Evolutionary conservation across 2,113 vertebrate genomes (phyloP).

Genomic region (Rhinopithecus roxellana): DNA sequence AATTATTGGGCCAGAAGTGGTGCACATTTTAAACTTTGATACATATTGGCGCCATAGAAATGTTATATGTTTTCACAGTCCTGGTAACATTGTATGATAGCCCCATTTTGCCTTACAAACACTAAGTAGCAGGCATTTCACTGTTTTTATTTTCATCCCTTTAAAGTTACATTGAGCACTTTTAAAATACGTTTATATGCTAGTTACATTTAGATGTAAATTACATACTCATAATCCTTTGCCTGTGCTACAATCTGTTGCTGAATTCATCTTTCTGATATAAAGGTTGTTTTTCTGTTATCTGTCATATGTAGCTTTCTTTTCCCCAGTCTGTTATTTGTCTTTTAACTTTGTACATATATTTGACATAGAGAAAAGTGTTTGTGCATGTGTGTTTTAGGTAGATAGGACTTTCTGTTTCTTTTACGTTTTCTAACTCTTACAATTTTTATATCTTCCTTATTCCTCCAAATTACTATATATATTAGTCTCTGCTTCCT

Average conservation of each 20-base stretch:
- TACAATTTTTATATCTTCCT: background rate
- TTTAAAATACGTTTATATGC: background rate
- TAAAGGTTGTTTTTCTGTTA: background rate
- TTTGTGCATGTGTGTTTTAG: background rate
- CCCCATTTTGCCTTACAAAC: background rate
- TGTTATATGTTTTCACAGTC: background rate
- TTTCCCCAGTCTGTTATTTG: background rate
- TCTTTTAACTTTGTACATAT: background rate
- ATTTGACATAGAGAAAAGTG: background rate
- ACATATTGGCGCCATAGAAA: background rate
- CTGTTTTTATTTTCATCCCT: background rate
- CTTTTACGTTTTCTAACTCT: background rate
- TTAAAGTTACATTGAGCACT: background rate
- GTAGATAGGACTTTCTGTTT: background rate
- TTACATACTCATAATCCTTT: background rate
- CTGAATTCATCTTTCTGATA: background rate
- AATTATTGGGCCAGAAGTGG: background rate
- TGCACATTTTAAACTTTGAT: slow-evolving; percentile 14
- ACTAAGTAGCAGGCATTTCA: background rate
- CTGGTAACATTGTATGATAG: background rate
- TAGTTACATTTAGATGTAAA: slow-evolving; percentile 13
- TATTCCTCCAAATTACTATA: background rate
- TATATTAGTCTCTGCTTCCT: background rate
- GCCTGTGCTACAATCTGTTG: background rate
- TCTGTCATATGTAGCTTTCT: background rate